Conservation (phyloP, 1,140 invertebrate species). For the Nasonia longicornis region DNA sequence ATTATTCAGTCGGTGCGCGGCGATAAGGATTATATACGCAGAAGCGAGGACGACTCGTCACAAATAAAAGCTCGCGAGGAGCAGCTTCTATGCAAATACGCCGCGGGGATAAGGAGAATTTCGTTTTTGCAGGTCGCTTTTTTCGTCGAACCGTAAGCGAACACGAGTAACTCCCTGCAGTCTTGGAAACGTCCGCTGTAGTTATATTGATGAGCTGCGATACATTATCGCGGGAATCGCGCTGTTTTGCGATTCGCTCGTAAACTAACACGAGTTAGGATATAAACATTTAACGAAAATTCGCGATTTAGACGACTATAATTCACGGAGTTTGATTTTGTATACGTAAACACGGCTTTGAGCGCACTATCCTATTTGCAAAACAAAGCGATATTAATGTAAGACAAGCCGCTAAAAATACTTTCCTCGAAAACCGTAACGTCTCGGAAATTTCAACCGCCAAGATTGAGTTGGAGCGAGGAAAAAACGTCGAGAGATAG, state of each 20-base stretch:
- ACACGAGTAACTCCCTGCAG: no score
- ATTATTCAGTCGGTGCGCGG: constrained; percentile 22
- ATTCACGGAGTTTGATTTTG: no score
- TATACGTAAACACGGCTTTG: neutral
- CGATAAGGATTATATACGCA: constrained; percentile 38
- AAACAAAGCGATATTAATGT: neutral
- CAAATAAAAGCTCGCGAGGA: constrained; percentile 27
- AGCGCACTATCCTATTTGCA: neutral
- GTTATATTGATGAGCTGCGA: neutral
- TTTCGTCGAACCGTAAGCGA: neutral
- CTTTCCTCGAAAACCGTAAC: neutral
- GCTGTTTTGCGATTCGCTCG: no score
- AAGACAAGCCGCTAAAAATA: neutral
- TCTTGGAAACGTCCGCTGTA: no score
- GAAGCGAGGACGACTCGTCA: neutral
- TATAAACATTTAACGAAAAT: neutral
- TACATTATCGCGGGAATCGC: neutral
- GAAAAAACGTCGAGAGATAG: constrained; percentile 10
- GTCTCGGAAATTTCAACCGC: neutral
- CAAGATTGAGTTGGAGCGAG: neutral
- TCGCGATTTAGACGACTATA: no score
- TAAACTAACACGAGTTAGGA: neutral
- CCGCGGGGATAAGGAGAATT: neutral
- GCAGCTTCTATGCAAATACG: constrained; percentile 25
- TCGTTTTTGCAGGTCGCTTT: neutral